Conservation (phyloP, 2,113 vertebrate species). For the Scopus umbretta region DNA sequence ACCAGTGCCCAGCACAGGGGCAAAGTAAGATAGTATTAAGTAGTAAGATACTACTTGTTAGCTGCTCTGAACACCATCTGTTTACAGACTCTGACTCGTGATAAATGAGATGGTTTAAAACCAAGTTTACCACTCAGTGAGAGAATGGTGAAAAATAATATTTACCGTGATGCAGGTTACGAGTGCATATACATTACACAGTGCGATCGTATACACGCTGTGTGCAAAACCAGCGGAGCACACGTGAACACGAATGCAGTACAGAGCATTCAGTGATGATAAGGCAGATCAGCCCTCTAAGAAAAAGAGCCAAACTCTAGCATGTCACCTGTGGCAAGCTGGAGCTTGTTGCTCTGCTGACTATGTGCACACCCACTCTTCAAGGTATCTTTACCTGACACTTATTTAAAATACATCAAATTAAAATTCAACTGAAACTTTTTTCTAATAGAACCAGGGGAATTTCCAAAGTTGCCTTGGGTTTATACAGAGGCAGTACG, state of each 20-base stretch:
- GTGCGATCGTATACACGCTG: rapidly evolving
- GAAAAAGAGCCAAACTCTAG: background rate
- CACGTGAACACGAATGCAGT: rapidly evolving
- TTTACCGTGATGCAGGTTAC: background rate
- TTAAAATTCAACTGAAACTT: background rate
- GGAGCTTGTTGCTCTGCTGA: background rate
- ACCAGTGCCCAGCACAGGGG: too few species aligned
- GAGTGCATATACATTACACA: background rate
- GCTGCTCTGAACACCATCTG: background rate
- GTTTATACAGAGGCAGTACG: rapidly evolving
- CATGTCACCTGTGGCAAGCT: background rate
- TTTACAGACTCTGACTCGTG: background rate
- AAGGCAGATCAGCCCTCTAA: background rate
- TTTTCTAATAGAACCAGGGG: background rate
- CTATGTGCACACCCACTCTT: background rate
- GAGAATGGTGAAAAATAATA: background rate
- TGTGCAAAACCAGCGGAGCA: background rate
- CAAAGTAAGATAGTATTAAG: too few species aligned
- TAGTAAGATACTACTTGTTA: too few species aligned
- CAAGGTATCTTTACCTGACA: background rate
- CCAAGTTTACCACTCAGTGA: background rate
- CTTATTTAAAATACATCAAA: background rate
- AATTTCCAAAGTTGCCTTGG: background rate
- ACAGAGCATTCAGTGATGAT: background rate
- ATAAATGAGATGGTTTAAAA: background rate